Conservation (phyloP, 2,113 vertebrate species). For the Etheostoma cragini region DNA sequence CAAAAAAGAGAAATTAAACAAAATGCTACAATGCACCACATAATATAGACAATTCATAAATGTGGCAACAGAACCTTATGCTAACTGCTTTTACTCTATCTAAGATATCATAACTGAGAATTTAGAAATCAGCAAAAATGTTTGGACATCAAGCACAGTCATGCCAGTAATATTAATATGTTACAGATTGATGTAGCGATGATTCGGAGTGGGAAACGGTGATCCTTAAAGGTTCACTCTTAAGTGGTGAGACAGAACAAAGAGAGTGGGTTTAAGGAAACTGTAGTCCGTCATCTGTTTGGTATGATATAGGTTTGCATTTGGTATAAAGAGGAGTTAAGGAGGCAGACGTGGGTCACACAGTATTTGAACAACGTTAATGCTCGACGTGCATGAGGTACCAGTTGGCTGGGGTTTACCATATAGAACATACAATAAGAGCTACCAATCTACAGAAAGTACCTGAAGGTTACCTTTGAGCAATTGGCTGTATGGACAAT, state of each 20-base stretch:
- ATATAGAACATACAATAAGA: constrained; percentile 36
- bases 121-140: constrained; percentile 82
- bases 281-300: constrained; percentile 76
- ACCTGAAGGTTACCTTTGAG: constrained; percentile 59
- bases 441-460: constrained; percentile 47
- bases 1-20: constrained; percentile 86
- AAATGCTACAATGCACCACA: constrained; percentile 90
- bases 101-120: constrained; percentile 72
- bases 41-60: constrained; percentile 88
- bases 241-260: constrained; percentile 63
- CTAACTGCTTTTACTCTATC: constrained; percentile 76
- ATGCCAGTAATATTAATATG: constrained; percentile 86
- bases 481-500: constrained; percentile 30
- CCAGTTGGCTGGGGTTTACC: constrained; percentile 46
- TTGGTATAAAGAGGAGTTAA: constrained; percentile 84
- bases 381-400: constrained; percentile 27
- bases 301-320: constrained; percentile 80
- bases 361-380: constrained; percentile 47
- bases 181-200: constrained; percentile 82
- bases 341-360: constrained; percentile 62
- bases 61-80: constrained; percentile 81
- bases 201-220: constrained; percentile 55
- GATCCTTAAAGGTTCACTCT: constrained; percentile 67
- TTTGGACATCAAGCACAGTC: constrained; percentile 85
- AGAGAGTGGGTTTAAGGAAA: constrained; percentile 64